Base-by-base conservation (phyloP, 2,113 vertebrate species). In the Acrocephalus arundinaceus region DNA sequence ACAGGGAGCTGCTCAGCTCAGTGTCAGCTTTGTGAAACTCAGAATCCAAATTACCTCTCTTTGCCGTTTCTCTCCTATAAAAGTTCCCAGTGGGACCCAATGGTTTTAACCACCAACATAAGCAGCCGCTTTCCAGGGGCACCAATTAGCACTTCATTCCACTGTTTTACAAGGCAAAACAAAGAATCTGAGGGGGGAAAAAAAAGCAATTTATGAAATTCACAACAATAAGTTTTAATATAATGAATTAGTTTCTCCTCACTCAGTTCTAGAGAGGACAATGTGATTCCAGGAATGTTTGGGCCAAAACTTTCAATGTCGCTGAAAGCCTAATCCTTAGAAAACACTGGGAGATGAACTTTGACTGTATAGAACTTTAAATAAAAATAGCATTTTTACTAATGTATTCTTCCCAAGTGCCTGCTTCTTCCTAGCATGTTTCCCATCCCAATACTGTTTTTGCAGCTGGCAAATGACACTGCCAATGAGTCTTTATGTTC, bases 401-500 rank as follows among this genome's bases (percentile, higher is more conserved):
- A 74, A 93, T 94, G 72, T 91, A 43, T 90, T 87, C 95, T 96
- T 96, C 91, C 87, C 90, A 96, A 95, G 94, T 94, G 95, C 81
- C 93, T 95, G 86, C 93, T 94, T 94, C 92, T 96, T 95, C 68
- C 31, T 92, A 84, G 79, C 67, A 74, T 85, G 93, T 95, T 97
- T 97, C 97, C 95, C 96, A 97, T 96, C 96, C 93, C 52, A 79
- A 89, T 91, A 77, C 76, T 75, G 97, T 97, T 97, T 96, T 97
- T 95, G 93, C 97, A 97, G 97, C 97, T 97, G 97, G 97, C 92
- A 97, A 89, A 68, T 93, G 94, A 95, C 88, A 96, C 81, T 96
- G 93, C 95, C 96, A 92, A 3, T 33, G 84, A 96, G 95, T 65
- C 95, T 97, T 97, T 97, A 96, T 91, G 89, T 94, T 91, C 95